Evolutionary conservation across 2,888 invertebrate species (phyloP).

Genomic region (Myathropa florea): DNA sequence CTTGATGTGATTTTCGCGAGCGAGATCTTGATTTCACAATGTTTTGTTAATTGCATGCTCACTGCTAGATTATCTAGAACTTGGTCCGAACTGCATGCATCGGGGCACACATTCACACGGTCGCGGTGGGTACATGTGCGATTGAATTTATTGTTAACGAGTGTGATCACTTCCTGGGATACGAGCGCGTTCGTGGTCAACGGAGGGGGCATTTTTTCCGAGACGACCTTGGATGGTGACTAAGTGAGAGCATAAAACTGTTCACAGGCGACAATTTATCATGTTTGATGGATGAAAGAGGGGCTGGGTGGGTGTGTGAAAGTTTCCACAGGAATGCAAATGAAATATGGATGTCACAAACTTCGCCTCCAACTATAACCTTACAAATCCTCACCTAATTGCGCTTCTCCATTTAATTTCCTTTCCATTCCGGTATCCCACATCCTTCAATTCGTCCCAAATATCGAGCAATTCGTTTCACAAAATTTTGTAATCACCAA

Average conservation of each 20-base stretch:
- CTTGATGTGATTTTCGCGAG: slow-evolving; percentile 29
- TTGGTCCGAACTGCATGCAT: not conserved
- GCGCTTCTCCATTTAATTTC: too few species aligned
- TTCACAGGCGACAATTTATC: not conserved
- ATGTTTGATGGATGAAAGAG: not conserved
- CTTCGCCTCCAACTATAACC: too few species aligned
- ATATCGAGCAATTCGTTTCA: too few species aligned
- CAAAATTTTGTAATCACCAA: too few species aligned
- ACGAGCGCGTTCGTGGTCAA: not conserved
- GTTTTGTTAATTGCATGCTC: slow-evolving; percentile 45
- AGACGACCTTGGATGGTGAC: not conserved
- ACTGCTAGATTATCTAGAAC: slow-evolving; percentile 6
- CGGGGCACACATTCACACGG: not conserved
- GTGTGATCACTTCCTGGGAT: not conserved
- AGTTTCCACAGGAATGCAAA: not conserved
- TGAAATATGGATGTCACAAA: too few species aligned
- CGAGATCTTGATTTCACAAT: slow-evolving; percentile 49
- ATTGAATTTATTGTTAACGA: not conserved
- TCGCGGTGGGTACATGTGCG: not conserved
- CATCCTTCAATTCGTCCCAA: too few species aligned
- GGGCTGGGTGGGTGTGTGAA: not conserved
- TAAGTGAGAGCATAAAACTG: not conserved
- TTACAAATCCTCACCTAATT: too few species aligned
- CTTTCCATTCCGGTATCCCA: too few species aligned
- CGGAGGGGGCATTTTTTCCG: not conserved